These are phyloP conservation scores for Sebastes trivittatus DNA, from an alignment of 2,797 vertebrate genomes.

Conservation along the genomic window DNA sequence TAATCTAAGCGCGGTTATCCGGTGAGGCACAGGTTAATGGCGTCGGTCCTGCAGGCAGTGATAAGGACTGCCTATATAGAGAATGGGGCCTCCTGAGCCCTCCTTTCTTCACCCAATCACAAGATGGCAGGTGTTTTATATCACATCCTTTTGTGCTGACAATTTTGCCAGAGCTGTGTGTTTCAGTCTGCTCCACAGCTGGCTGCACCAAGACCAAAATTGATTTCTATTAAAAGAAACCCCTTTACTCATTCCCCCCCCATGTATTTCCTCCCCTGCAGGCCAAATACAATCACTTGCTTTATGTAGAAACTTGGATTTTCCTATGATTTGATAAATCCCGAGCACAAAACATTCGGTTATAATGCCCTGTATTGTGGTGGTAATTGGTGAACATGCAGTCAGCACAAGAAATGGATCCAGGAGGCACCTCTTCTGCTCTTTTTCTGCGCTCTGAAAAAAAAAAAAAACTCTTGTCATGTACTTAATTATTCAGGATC, in stretches of 20 bases:
- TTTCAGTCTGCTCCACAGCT: slow-evolving; percentile 53
- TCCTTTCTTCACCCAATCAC: slow-evolving; percentile 62
- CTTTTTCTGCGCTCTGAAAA: slow-evolving; percentile 11
- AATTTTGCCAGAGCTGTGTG: slow-evolving; percentile 38
- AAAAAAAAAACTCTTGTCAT: slow-evolving; percentile 1
- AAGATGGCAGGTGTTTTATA: slow-evolving; percentile 69
- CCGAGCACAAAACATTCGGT: neutral
- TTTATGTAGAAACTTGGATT: slow-evolving; percentile 25
- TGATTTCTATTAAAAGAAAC: slow-evolving; percentile 57
- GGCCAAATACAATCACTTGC: slow-evolving; percentile 36
- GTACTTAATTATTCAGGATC: slow-evolving; percentile 56
- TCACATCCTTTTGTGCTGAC: slow-evolving; percentile 68
- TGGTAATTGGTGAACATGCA: slow-evolving; percentile 29
- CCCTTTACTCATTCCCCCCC: slow-evolving; percentile 20
- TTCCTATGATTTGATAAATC: slow-evolving; percentile 36
- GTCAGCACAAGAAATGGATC: slow-evolving; percentile 20
- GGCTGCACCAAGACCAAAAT: slow-evolving; percentile 51
- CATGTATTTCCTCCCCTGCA: slow-evolving; percentile 21
- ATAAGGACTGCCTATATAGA: slow-evolving; percentile 69
- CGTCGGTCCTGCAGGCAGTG: slow-evolving; percentile 67
- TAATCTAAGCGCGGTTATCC: slow-evolving; percentile 60
- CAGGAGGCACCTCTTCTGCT: neutral
- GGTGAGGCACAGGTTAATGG: slow-evolving; percentile 66
- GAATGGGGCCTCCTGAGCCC: slow-evolving; percentile 42
- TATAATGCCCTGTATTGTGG: slow-evolving; percentile 24